Conservation (phyloP, 2,888 invertebrate species). For the Mamestra brassicae region DNA sequence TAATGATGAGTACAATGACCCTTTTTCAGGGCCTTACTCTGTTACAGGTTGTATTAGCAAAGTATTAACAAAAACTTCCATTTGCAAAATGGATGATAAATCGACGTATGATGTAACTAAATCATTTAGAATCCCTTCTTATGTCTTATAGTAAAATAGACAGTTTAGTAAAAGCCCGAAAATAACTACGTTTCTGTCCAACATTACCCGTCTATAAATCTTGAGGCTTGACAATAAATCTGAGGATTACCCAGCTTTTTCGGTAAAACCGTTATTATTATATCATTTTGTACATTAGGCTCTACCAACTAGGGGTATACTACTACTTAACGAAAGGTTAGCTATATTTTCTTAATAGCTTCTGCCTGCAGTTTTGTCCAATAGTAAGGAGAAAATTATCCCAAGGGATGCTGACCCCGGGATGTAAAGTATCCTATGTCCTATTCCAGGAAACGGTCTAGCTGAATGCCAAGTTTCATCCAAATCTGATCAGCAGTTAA, state of each 20-base stretch:
- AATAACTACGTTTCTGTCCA: slow-evolving; percentile 24
- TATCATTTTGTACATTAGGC: slow-evolving; percentile 8
- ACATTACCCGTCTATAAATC: slow-evolving; percentile 31
- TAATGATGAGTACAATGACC: too few species aligned
- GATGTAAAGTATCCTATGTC: too few species aligned
- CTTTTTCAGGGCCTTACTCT: too few species aligned
- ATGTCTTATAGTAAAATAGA: slow-evolving; percentile 3
- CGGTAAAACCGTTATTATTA: slow-evolving; percentile 1
- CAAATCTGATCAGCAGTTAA: too few species aligned
- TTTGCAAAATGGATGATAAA: not conserved
- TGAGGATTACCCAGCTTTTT: slow-evolving; percentile 16
- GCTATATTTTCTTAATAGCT: too few species aligned
- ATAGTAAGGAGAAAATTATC: too few species aligned
- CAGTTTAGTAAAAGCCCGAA: slow-evolving; percentile 1
- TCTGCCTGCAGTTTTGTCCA: too few species aligned
- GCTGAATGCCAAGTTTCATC: too few species aligned
- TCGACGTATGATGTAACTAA: slow-evolving; percentile 6
- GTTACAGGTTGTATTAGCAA: too few species aligned
- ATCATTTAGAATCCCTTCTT: slow-evolving; percentile 2
- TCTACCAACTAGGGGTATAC: not conserved
- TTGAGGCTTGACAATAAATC: slow-evolving; percentile 31
- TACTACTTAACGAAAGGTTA: too few species aligned
- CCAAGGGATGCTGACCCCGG: too few species aligned
- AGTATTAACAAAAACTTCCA: not conserved
- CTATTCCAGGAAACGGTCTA: too few species aligned